Percentiles rank a stretch among this genome's conserved stretches.
Evolutionary conservation across 2,888 invertebrate genomes (phyloP).

Genomic region (Orgyia antiqua): DNA sequence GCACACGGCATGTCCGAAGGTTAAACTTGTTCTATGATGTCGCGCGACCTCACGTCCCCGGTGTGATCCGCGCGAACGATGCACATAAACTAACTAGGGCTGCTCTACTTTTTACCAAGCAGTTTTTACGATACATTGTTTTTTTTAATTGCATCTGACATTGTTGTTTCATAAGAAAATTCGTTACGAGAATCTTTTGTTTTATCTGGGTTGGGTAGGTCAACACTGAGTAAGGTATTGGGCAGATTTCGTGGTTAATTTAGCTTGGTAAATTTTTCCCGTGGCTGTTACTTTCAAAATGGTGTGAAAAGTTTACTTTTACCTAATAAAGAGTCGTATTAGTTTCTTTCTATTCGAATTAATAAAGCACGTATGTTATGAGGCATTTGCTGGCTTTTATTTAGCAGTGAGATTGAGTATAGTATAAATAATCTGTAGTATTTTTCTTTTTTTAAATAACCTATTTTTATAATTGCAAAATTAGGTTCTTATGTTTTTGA

Average conservation of each 20-base stretch:
- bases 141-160: slow-evolving; percentile 30
- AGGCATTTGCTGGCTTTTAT: too few relatives aligned
- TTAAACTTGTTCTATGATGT: slow-evolving; percentile 37
- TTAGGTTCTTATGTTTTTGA: too few relatives aligned
- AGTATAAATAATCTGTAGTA: too few relatives aligned
- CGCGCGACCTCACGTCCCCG: slow-evolving; percentile 27
- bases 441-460: too few relatives aligned
- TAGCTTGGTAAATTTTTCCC: background rate
- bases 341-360: too few relatives aligned
- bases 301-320: too few relatives aligned
- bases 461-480: too few relatives aligned
- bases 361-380: too few relatives aligned
- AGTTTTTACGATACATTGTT: slow-evolving; percentile 66
- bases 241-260: background rate
- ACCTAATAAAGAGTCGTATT: too few relatives aligned
- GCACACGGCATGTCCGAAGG: slow-evolving; percentile 66
- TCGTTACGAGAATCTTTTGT: slow-evolving; percentile 46
- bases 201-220: slow-evolving; percentile 25
- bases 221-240: background rate
- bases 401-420: too few relatives aligned
- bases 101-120: slow-evolving; percentile 51
- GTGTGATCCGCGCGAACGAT: slow-evolving; percentile 59
- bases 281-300: background rate
- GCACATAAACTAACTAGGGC: slow-evolving; percentile 61
- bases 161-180: slow-evolving; percentile 43